phyloP scores from a whole-genome alignment of 2,888 invertebrate species.

The Abrostola tripartita region DNA sequence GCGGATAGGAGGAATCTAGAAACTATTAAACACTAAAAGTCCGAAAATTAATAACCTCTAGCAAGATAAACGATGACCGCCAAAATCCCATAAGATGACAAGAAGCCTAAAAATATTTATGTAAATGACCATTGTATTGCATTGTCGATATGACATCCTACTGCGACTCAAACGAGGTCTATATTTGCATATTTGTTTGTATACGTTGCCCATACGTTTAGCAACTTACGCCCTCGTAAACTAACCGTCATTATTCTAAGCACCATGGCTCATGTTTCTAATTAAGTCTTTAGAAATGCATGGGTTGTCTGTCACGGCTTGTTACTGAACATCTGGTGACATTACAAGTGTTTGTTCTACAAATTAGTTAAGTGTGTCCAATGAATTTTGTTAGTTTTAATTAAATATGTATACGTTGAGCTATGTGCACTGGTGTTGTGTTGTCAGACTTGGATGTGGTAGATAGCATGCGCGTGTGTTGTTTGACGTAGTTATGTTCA shows the following conservation, averaged over 20 bases:
- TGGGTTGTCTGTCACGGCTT: conserved; percentile 60
- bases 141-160: conserved; percentile 60
- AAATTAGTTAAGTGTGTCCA: conserved; percentile 50
- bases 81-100: conserved; percentile 29
- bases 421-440: conserved; percentile 41
- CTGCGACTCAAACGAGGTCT: conserved; percentile 56
- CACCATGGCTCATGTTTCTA: conserved; percentile 57
- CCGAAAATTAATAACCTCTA: neutral
- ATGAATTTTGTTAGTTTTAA: conserved; percentile 39
- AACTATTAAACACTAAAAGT: neutral
- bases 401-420: conserved; percentile 30
- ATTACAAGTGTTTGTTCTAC: conserved; percentile 57
- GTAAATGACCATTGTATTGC: conserved; percentile 59
- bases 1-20: conserved; percentile 10
- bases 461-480: conserved; percentile 18
- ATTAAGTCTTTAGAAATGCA: conserved; percentile 67
- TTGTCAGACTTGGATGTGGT: conserved; percentile 24
- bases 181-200: conserved; percentile 65
- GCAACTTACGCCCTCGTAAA: conserved; percentile 68
- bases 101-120: conserved; percentile 52
- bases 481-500: conserved; percentile 27
- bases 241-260: conserved; percentile 48
- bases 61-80: conserved; percentile 17
- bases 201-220: conserved; percentile 61
- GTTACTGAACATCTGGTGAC: conserved; percentile 58